Conservation (phyloP, 2,797 vertebrate species). For the Sebastes iracundus region DNA sequence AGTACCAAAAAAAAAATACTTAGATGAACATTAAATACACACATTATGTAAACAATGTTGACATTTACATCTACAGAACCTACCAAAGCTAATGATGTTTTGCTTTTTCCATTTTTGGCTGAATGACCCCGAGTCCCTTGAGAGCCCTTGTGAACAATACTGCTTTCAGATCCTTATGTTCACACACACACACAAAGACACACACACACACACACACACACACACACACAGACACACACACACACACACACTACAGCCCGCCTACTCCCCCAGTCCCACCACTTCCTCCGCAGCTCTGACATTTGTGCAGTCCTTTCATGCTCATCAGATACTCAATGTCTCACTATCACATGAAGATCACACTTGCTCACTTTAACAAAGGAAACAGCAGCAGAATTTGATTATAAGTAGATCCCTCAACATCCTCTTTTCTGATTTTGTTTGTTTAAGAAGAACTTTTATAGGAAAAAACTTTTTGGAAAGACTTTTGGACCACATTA, state of each 20-base stretch:
- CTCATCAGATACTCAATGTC: conserved; percentile 55
- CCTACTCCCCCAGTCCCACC: conserved; percentile 55
- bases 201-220: neutral
- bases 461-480: neutral
- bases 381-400: neutral
- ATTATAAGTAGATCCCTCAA: neutral
- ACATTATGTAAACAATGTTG: neutral
- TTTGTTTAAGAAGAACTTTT: neutral
- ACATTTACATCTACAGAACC: neutral
- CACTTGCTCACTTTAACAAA: conserved; percentile 8
- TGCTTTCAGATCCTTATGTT: conserved; percentile 51
- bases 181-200: conserved; percentile 8
- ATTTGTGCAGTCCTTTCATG: conserved; percentile 58
- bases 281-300: conserved; percentile 62
- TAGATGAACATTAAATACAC: neutral
- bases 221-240: neutral
- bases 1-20: neutral
- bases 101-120: conserved; percentile 3
- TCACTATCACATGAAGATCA: conserved; percentile 55
- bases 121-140: conserved; percentile 1
- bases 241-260: conserved; percentile 36
- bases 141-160: conserved; percentile 48
- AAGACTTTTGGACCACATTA: conserved; percentile 3
- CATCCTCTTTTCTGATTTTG: neutral
- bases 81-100: neutral